Base-by-base conservation (phyloP, 2,797 vertebrate genomes). In the Bucorvus abyssinicus region DNA sequence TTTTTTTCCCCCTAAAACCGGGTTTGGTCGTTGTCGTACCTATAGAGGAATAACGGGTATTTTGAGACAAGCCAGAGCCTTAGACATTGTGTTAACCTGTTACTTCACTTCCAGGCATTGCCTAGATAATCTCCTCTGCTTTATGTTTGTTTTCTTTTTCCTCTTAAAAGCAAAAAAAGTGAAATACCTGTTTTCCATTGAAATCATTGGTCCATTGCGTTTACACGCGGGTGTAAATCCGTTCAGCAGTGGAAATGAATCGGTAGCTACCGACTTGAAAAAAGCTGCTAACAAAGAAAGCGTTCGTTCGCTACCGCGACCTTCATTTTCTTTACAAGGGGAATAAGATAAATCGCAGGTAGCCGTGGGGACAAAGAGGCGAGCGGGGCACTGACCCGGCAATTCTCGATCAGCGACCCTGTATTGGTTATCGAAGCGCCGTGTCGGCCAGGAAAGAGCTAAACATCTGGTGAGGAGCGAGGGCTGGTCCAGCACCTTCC, bases 61-160 rank as follows among this genome's bases (percentile, higher is more conserved):
- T 97, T 75, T 77, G 36, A 85, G 74, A 74, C 23, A 75, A 77
- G 68, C n/a, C 55, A 59, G 61, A 3, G 30, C 57, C 55, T 73
- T 83, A 90, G 89, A 64, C 80, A 73, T 93, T 65, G 75, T 20
- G 61, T 89, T 96, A 98, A 98, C 98, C 98, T 98, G 98, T 98
- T 98, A 98, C 98, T 98, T 97, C 96, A 78, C 71, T 94, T 57
- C 81, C 57, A 94, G 75, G 32, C 79, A 80, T 93, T 95, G 91
- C 91, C 87, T 91, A n/a, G 64, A 67, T 53, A 73, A 78, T 59
- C 59, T 65, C 34, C 71, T 68, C 69, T 71, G 42, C 52, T 70
- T 82, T 67, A 18, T 30, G 49, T 11, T 55, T 67, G 30, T 50
- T 92, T 61, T 79, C 19, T 40, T 84, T 73, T 56, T 44, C 19